phyloP scores from a whole-genome alignment of 64 coral and sea anemone genomes.

The Hydrozoanthus tunicans region DNA sequence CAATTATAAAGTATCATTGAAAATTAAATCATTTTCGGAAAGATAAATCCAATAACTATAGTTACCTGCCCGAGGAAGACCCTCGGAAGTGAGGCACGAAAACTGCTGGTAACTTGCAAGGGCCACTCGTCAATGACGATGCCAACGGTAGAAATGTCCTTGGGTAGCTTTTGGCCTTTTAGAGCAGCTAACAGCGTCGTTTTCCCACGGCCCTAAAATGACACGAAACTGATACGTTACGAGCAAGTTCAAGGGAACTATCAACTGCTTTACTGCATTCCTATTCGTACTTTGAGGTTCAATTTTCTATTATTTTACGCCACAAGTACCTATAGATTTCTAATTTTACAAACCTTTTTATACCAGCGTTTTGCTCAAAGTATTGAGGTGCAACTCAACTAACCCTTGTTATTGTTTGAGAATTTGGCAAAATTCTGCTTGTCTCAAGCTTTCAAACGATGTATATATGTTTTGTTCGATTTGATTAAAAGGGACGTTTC shows the following conservation, averaged over 20 bases:
- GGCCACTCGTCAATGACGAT: constrained; percentile 96
- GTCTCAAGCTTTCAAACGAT: no score
- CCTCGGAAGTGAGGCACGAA: constrained; percentile 23
- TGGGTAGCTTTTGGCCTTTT: constrained; percentile 74
- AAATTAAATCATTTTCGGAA: background rate
- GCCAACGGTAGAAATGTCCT: constrained; percentile 91
- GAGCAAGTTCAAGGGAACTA: background rate
- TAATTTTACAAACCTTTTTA: no score
- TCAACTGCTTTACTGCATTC: no score
- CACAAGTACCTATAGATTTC: no score
- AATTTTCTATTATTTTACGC: no score
- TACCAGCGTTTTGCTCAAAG: no score
- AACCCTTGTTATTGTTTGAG: no score
- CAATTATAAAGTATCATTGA: background rate
- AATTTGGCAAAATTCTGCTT: no score
- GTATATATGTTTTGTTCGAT: no score
- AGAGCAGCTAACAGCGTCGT: constrained; percentile 86
- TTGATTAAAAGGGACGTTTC: no score
- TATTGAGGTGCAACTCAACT: no score
- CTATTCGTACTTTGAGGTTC: no score
- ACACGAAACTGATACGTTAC: background rate
- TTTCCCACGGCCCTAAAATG: constrained; percentile 82
- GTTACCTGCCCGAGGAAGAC: constrained; percentile 48
- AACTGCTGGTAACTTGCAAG: constrained; percentile 51
- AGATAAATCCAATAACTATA: background rate